A percentile compares a stretch with the other conserved stretches of the same genome.
Conservation (phyloP, 2,113 vertebrate genomes). For the Xiphophorus maculatus region DNA sequence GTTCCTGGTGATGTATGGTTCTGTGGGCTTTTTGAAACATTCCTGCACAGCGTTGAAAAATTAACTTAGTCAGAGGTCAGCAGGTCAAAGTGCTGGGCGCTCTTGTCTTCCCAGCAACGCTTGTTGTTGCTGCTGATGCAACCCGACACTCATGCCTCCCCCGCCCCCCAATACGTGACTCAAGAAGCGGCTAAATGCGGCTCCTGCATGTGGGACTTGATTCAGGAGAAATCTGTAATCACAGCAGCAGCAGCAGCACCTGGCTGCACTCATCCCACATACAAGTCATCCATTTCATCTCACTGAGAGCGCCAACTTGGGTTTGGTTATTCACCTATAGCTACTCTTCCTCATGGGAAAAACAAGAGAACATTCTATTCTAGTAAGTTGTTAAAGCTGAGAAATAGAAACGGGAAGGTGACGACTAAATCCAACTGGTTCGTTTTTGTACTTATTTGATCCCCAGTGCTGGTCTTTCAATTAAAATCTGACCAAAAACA, state of each 20-base stretch:
- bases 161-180: slow-evolving; percentile 18
- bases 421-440: not conserved
- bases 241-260: slow-evolving; percentile 4
- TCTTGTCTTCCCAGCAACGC: slow-evolving; percentile 23
- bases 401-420: no score
- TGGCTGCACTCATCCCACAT: not conserved
- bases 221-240: slow-evolving; percentile 19
- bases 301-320: no score
- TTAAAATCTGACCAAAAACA: not conserved
- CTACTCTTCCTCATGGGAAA: no score
- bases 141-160: slow-evolving; percentile 36
- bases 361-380: no score
- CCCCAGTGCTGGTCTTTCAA: not conserved
- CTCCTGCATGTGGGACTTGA: slow-evolving; percentile 21
- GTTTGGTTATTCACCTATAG: not conserved
- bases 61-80: slow-evolving; percentile 26
- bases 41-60: slow-evolving; percentile 38
- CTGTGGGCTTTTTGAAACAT: slow-evolving; percentile 35
- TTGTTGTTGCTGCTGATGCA: slow-evolving; percentile 38
- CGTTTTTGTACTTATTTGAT: not conserved
- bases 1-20: slow-evolving; percentile 48
- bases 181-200: slow-evolving; percentile 42
- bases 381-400: no score
- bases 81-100: slow-evolving; percentile 25
- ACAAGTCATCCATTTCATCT: not conserved